Percentiles rank a stretch among this genome's conserved stretches.
Evolutionary conservation across 2,113 vertebrate genomes (phyloP).

Genomic region (Barnardius zonarius): DNA sequence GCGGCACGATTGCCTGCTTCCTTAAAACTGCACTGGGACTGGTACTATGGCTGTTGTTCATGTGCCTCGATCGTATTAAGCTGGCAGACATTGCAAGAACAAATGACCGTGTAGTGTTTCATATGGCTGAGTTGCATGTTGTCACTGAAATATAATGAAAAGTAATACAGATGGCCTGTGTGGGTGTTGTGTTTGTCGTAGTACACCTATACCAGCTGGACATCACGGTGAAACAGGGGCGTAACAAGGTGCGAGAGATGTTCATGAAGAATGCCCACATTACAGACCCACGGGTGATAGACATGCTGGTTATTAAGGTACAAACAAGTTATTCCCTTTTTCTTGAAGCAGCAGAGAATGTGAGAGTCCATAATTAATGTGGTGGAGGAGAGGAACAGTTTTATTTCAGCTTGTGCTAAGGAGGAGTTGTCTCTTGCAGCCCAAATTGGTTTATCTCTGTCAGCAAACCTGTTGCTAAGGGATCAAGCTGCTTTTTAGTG

Average conservation of each 20-base stretch:
- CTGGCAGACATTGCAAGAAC: neutral
- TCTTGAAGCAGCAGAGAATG: neutral
- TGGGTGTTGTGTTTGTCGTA: conserved; percentile 44
- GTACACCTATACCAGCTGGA: conserved; percentile 88
- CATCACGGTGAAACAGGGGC: conserved; percentile 83
- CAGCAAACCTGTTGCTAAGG: neutral
- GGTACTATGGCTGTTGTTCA: accelerated
- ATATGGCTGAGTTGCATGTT: accelerated
- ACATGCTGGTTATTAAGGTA: conserved; percentile 97
- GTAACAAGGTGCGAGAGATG: conserved; percentile 89
- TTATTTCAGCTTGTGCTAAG: neutral
- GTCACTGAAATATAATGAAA: no score
- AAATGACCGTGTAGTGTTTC: neutral
- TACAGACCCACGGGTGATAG: conserved; percentile 87
- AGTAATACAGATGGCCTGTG: neutral
- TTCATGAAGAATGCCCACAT: conserved; percentile 89
- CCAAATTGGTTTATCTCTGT: neutral
- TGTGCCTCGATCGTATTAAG: neutral
- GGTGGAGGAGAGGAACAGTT: neutral
- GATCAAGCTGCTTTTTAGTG: neutral
- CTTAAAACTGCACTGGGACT: neutral
- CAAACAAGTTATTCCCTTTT: neutral
- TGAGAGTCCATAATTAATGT: neutral
- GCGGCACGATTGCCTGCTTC: no score
- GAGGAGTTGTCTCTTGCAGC: neutral